These are phyloP conservation scores for Ptychoptera contaminata DNA, from an alignment of 2,888 invertebrate species.

Conservation along the genomic window DNA sequence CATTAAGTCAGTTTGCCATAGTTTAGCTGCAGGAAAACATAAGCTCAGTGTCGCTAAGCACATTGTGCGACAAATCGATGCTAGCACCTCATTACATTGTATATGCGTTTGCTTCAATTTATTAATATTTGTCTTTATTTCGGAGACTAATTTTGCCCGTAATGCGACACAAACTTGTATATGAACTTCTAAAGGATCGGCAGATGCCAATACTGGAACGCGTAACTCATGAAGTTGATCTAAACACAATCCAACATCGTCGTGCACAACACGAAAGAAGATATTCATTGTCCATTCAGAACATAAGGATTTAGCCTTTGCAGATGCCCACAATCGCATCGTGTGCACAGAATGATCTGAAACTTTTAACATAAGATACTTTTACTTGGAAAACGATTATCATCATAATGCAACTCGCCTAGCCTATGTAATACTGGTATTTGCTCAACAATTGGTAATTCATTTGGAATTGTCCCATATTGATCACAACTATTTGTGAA, in stretches of 20 bases:
- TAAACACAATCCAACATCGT: slow-evolving; percentile 45
- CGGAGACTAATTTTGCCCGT: slow-evolving; percentile 64
- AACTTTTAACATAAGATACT: slow-evolving; percentile 7
- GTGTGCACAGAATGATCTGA: slow-evolving; percentile 67
- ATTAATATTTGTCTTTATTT: slow-evolving; percentile 57
- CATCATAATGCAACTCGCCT: slow-evolving; percentile 15
- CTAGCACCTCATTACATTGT: slow-evolving; percentile 54
- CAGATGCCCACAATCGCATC: slow-evolving; percentile 59
- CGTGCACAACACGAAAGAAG: slow-evolving; percentile 52
- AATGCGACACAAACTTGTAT: slow-evolving; percentile 67
- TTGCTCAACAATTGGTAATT: slow-evolving; percentile 66
- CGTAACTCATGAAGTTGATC: slow-evolving; percentile 40
- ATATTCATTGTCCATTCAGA: slow-evolving; percentile 60
- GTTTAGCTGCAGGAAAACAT: slow-evolving; percentile 55
- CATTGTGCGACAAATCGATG: slow-evolving; percentile 57
- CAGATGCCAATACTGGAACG: slow-evolving; percentile 26
- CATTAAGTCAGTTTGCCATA: slow-evolving; percentile 42
- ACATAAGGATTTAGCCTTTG: slow-evolving; percentile 53
- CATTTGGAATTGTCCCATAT: slow-evolving; percentile 56
- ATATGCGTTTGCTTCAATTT: slow-evolving; percentile 59
- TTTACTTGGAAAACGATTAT: background rate
- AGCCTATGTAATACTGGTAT: slow-evolving; percentile 45
- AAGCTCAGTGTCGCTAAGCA: slow-evolving; percentile 69
- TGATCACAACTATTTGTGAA: slow-evolving; percentile 63
- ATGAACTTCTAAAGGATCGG: slow-evolving; percentile 49